Conservation (phyloP, 2,888 invertebrate species). For the Cheilosia vulpina region DNA sequence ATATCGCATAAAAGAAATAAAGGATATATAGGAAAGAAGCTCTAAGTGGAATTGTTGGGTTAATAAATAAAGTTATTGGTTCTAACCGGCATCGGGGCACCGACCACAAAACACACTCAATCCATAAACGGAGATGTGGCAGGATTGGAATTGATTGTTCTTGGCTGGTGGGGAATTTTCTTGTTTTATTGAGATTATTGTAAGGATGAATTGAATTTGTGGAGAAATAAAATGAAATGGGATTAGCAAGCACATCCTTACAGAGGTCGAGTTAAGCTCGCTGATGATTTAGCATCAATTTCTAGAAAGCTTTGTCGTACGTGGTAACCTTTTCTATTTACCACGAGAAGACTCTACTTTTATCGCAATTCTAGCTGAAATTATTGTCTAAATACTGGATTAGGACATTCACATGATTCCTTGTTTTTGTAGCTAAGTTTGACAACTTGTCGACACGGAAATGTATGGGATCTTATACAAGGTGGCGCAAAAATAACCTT, state of each 20-base stretch:
- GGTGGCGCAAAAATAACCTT: too few species aligned
- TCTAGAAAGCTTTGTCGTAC: too few species aligned
- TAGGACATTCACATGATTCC: too few species aligned
- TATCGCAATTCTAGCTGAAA: too few species aligned
- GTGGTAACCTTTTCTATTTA: too few species aligned
- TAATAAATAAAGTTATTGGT: constrained; percentile 25
- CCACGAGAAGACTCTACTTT: too few species aligned
- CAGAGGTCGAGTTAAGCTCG: too few species aligned
- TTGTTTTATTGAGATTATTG: neutral
- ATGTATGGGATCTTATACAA: too few species aligned
- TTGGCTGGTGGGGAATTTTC: neutral
- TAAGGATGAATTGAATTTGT: neutral
- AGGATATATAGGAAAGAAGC: constrained; percentile 32
- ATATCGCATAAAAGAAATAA: constrained; percentile 23
- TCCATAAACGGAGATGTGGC: neutral
- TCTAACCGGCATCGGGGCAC: neutral
- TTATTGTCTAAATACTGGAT: too few species aligned
- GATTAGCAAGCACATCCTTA: neutral
- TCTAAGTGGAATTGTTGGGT: constrained; percentile 35
- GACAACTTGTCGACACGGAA: too few species aligned
- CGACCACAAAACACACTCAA: neutral
- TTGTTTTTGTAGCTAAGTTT: too few species aligned
- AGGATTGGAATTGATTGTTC: neutral
- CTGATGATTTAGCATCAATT: too few species aligned
- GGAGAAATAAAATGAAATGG: neutral